A percentile compares a stretch with the other conserved stretches of the same genome.
Evolutionary conservation across 2,113 vertebrate genomes (phyloP).

Genomic region (Tamias sibiricus): DNA sequence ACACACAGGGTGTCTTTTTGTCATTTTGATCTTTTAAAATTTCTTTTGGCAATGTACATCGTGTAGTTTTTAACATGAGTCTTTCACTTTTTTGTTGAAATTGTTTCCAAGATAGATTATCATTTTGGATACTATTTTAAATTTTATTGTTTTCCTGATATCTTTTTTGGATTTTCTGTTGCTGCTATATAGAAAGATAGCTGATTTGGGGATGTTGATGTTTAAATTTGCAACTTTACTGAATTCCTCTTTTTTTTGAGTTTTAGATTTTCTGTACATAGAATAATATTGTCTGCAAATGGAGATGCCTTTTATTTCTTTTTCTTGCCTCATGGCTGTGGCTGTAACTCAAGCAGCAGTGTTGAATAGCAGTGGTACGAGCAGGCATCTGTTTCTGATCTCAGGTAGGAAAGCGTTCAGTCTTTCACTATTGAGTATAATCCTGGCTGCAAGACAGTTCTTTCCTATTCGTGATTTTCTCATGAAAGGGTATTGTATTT

Average conservation of each 20-base stretch:
- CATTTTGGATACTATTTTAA: not conserved
- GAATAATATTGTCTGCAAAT: not conserved
- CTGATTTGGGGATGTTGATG: not conserved
- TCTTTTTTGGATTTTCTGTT: constrained; percentile 1
- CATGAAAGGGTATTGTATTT: not conserved
- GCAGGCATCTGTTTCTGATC: not conserved
- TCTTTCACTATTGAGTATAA: not conserved
- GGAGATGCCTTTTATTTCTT: not conserved
- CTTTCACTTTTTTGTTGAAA: not conserved
- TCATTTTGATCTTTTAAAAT: not conserved
- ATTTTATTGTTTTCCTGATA: constrained; percentile 21
- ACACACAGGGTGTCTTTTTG: not conserved
- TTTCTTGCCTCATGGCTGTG: not conserved
- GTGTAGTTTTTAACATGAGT: not conserved
- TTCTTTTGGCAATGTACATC: not conserved
- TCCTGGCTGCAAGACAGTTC: not conserved
- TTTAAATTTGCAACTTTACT: not conserved
- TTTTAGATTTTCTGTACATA: not conserved
- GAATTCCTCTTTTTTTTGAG: constrained; percentile 42
- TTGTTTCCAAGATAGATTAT: not conserved
- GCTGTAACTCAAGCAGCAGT: not conserved
- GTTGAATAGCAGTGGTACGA: not conserved
- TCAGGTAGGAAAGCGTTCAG: not conserved
- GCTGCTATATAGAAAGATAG: not conserved
- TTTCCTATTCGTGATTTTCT: not conserved